Evolutionary conservation across 2,113 vertebrate genomes (phyloP), one percentile per base, ranked within the genome.

Genomic region (Telmatochromis sp.): DNA sequence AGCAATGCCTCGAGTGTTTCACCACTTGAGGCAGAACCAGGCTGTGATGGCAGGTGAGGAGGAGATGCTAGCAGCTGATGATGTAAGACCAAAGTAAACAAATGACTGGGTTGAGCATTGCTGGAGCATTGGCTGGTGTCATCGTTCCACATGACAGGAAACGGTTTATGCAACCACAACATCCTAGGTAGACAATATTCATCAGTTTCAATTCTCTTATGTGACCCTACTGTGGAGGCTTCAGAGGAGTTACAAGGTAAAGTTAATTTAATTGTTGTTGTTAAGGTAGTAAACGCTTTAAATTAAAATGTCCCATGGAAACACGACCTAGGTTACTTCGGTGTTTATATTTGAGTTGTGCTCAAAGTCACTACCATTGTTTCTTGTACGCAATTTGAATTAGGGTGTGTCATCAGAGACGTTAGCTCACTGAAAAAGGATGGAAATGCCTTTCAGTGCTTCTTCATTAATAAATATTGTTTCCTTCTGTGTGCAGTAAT

Each of bases 311-410:
- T 45, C n/a, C 65, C 21, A 23, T 23, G 37, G 21, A 45, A 73
- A 73, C 8, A 13, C 2, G 2, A 26, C 65, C 37, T 26, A 26
- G 40, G 2, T 26, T 73, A 26, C 40, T 45, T 5, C 1, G 0
- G 13, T 73, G 68, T 73, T 70, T 73, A 15, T 9, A 73, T 45
- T 45, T 45, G 68, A 26, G 13, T 45, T 45, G 8, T 73, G 13
- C 21, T 73, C 58, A 63, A 26, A 26, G 40, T 73, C 37, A 45
- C 65, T 73, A 17, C 21, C 40, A 26, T 42, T 42, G 65, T 73
- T 73, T 73, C 37, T 14, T 1, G 8, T 45, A 45, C 19, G 2
- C 33, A 68, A 37, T 42, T 70, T 70, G 11, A 42, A 42, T 70
- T 40, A 1, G 35, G 65, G n/a, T 42, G 65, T 70, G 35, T 70